phyloP scores from a whole-genome alignment of 2,888 invertebrate genomes.

The Hydraecia micacea region DNA sequence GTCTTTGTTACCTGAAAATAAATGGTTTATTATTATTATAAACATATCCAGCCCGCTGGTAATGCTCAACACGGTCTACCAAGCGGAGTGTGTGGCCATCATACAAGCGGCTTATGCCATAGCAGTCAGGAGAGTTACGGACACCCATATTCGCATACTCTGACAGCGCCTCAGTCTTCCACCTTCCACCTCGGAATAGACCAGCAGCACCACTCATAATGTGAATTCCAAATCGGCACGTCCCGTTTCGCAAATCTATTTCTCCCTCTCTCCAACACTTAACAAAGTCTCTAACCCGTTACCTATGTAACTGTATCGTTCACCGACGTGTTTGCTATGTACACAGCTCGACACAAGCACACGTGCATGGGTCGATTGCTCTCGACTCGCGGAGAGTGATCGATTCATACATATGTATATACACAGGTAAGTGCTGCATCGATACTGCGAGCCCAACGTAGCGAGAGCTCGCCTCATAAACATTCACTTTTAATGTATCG shows the following conservation, averaged over 20 bases:
- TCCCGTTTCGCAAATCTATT: not conserved
- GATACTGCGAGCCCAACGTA: constrained; percentile 5
- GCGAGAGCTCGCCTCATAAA: constrained; percentile 15
- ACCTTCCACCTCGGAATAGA: not conserved
- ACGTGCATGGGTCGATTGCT: not conserved
- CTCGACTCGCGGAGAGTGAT: constrained; percentile 25
- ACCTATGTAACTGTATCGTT: not conserved
- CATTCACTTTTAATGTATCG: not conserved
- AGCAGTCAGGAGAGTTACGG: too few relatives aligned
- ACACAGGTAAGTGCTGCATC: constrained; percentile 1
- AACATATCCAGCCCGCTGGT: too few relatives aligned
- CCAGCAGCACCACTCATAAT: not conserved
- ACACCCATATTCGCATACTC: too few relatives aligned
- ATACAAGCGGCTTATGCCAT: too few relatives aligned
- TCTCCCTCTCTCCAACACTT: not conserved
- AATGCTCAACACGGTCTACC: too few relatives aligned
- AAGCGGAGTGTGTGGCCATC: too few relatives aligned
- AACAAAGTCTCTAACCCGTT: not conserved
- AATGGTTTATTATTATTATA: too few relatives aligned
- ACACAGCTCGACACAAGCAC: constrained; percentile 5
- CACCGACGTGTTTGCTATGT: not conserved
- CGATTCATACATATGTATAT: constrained; percentile 3
- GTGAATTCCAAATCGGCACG: not conserved
- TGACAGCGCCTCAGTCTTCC: too few relatives aligned
- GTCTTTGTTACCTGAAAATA: too few relatives aligned